phyloP scores from a whole-genome alignment of 2,888 invertebrate species.

The Drosophila putrida region DNA sequence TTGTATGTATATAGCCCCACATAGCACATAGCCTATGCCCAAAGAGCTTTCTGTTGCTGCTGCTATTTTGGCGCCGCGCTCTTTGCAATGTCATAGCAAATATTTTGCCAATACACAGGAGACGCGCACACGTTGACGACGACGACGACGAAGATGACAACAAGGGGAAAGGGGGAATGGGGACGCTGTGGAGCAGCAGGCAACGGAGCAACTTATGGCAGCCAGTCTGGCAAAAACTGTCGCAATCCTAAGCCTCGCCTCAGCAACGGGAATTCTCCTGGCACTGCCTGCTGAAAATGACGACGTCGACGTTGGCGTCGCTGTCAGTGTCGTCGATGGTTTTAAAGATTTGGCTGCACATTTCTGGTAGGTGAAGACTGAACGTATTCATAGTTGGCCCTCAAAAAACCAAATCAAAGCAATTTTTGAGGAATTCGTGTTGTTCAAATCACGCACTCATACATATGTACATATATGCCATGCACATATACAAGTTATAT shows the following conservation, averaged over 20 bases:
- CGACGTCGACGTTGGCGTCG: slow-evolving; percentile 4
- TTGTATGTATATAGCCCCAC: slow-evolving; percentile 22
- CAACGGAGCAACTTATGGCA: slow-evolving; percentile 55
- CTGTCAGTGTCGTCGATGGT: slow-evolving; percentile 15
- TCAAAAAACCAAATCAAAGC: slow-evolving; percentile 42
- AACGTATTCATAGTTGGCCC: slow-evolving; percentile 36
- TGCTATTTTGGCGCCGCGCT: slow-evolving; percentile 74
- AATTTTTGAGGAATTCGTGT: slow-evolving; percentile 32
- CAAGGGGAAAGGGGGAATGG: background rate
- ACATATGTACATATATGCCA: slow-evolving; percentile 3
- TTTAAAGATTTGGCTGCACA: slow-evolving; percentile 58
- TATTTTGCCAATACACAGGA: slow-evolving; percentile 78
- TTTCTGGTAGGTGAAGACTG: slow-evolving; percentile 48
- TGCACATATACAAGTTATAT: background rate
- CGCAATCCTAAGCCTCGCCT: slow-evolving; percentile 69
- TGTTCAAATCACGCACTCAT: slow-evolving; percentile 47
- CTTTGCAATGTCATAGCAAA: slow-evolving; percentile 78
- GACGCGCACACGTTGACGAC: slow-evolving; percentile 74
- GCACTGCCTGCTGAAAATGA: slow-evolving; percentile 18
- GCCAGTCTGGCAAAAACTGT: slow-evolving; percentile 46
- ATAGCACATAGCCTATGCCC: slow-evolving; percentile 68
- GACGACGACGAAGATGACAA: slow-evolving; percentile 36
- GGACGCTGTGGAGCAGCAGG: slow-evolving; percentile 14
- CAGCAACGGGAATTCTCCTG: slow-evolving; percentile 60
- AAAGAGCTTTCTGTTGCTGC: slow-evolving; percentile 55